Conservation (phyloP, 2,113 vertebrate species). For the Vanacampus margaritifer region DNA sequence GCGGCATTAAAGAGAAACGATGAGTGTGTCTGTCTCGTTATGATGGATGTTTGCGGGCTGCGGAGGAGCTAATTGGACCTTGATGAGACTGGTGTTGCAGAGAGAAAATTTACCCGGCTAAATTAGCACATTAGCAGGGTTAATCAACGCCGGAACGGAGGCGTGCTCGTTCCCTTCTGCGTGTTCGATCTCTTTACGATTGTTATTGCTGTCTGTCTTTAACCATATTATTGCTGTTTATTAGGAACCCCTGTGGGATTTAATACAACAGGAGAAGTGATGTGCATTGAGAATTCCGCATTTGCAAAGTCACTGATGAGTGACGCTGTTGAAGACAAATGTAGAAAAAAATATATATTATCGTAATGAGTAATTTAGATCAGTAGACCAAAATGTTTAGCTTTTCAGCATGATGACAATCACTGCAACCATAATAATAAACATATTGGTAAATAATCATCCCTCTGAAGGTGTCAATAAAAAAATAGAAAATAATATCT, state of each 20-base stretch:
- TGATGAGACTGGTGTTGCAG: constrained; percentile 70
- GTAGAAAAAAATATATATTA: no score
- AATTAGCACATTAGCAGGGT: constrained; percentile 69
- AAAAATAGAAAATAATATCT: not conserved
- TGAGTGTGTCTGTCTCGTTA: constrained; percentile 64
- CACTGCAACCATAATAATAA: not conserved
- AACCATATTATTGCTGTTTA: not conserved
- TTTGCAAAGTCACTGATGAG: not conserved
- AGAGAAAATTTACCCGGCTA: constrained; percentile 53
- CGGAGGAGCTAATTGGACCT: constrained; percentile 66
- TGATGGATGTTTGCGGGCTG: constrained; percentile 68
- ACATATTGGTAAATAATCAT: not conserved
- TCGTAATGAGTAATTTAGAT: no score
- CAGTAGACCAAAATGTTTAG: no score
- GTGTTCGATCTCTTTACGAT: constrained; percentile 36
- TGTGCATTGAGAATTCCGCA: not conserved
- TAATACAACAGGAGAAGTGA: not conserved
- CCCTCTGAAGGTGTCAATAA: no score
- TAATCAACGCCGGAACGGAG: constrained; percentile 68
- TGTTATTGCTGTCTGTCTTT: constrained; percentile 7
- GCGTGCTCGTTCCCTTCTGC: constrained; percentile 47
- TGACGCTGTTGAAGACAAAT: not conserved
- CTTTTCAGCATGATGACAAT: no score
- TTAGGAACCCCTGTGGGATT: not conserved
- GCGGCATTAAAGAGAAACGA: constrained; percentile 61